Percentiles rank a stretch among this genome's conserved stretches.
Evolutionary conservation across 2,888 invertebrate genomes (phyloP).

Genomic region (Ichneumoninae sp.): DNA sequence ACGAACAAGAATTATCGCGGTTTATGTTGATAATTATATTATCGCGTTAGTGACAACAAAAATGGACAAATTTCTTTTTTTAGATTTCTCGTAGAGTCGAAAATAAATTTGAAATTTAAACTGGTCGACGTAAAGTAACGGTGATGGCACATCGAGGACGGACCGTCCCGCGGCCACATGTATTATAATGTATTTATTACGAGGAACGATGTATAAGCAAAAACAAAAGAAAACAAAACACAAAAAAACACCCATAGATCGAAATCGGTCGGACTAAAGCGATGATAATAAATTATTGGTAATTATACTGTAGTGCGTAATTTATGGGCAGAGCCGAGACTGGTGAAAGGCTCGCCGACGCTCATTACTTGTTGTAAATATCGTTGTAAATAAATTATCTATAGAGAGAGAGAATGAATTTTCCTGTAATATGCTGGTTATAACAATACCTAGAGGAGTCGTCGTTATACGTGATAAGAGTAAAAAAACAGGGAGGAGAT

Average conservation of each 20-base stretch:
- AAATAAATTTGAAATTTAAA: slow-evolving; percentile 26
- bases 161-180: slow-evolving; percentile 68
- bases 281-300: slow-evolving; percentile 81
- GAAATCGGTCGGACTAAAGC: slow-evolving; percentile 52
- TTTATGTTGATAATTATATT: slow-evolving; percentile 4
- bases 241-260: slow-evolving; percentile 22
- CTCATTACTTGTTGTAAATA: slow-evolving; percentile 72
- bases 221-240: slow-evolving; percentile 10
- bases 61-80: neutral
- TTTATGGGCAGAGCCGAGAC: slow-evolving; percentile 70
- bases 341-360: slow-evolving; percentile 33
- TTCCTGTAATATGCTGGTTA: slow-evolving; percentile 59
- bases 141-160: neutral
- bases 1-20: neutral
- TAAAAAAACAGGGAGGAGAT: slow-evolving; percentile 56
- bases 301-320: slow-evolving; percentile 75
- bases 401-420: slow-evolving; percentile 51
- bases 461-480: slow-evolving; percentile 74
- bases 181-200: slow-evolving; percentile 84
- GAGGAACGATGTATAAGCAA: slow-evolving; percentile 41
- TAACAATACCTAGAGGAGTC: slow-evolving; percentile 63
- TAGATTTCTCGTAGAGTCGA: slow-evolving; percentile 21
- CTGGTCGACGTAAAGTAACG: slow-evolving; percentile 22
- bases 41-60: neutral
- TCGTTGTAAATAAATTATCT: slow-evolving; percentile 72